Conservation (phyloP, 1,140 invertebrate genomes). For the Cyrtorhinus lividipennis region DNA sequence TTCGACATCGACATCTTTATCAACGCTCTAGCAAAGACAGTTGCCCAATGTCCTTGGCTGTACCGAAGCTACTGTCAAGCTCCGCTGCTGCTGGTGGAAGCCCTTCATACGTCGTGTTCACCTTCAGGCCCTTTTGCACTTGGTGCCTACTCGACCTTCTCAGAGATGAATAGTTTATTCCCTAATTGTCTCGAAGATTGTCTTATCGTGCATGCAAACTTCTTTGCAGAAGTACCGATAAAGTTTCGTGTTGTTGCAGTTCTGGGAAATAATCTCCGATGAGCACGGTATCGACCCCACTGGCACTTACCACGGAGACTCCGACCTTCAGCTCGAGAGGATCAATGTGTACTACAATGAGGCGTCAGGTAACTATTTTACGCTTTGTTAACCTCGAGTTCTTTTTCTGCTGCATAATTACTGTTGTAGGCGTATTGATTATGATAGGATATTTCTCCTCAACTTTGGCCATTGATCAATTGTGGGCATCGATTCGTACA, state of each 20-base stretch:
- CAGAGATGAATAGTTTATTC: neutral
- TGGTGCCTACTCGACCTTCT: neutral
- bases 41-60: too few species aligned
- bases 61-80: neutral
- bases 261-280: constrained; percentile 49
- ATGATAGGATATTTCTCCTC: too few species aligned
- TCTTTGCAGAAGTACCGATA: neutral
- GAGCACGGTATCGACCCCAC: constrained; percentile 40
- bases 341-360: constrained; percentile 49
- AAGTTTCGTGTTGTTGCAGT: constrained; percentile 32
- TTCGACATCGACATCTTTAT: too few species aligned
- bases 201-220: neutral
- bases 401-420: too few species aligned
- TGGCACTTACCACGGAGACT: constrained; percentile 37
- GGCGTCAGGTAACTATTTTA: constrained; percentile 29
- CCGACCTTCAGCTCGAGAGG: constrained; percentile 39
- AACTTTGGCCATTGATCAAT: too few species aligned
- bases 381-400: too few species aligned
- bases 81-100: neutral
- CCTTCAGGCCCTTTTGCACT: neutral
- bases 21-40: too few species aligned
- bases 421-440: too few species aligned
- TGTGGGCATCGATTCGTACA: too few species aligned
- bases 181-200: neutral
- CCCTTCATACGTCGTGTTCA: neutral